These are phyloP conservation scores for Trinorchestia longiramus DNA, from an alignment of 1,140 invertebrate genomes.

Conservation along the genomic window DNA sequence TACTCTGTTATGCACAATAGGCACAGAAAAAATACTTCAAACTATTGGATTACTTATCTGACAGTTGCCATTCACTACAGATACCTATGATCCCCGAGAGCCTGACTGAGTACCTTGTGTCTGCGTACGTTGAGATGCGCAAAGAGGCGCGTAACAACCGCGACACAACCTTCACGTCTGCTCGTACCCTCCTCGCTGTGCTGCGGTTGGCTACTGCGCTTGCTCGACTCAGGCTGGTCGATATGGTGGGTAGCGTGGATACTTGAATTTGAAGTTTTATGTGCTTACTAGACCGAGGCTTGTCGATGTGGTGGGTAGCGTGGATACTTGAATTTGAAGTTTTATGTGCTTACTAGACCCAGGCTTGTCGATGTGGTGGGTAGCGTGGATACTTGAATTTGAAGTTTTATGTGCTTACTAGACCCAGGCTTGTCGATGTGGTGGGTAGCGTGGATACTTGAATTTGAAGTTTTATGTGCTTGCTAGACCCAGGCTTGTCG, in stretches of 20 bases:
- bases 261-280: too few species aligned
- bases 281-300: constrained; percentile 77
- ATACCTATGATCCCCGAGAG: constrained; percentile 87
- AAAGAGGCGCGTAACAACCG: constrained; percentile 89
- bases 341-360: constrained; percentile 76
- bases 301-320: constrained; percentile 60
- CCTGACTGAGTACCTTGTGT: constrained; percentile 92
- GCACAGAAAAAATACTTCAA: too few species aligned
- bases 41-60: too few species aligned
- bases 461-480: too few species aligned
- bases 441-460: constrained; percentile 28
- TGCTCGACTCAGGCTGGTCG: constrained; percentile 68
- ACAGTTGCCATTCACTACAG: constrained; percentile 68
- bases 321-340: too few species aligned
- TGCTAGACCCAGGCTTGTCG: too few species aligned
- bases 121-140: constrained; percentile 94
- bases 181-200: constrained; percentile 92
- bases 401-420: constrained; percentile 76
- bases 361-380: constrained; percentile 65
- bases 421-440: constrained; percentile 66
- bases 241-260: constrained; percentile 55
- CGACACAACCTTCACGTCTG: constrained; percentile 95
- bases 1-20: too few species aligned
- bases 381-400: not conserved
- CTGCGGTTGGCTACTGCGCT: constrained; percentile 94